Base-by-base conservation (phyloP, 2,888 invertebrate species). In the Lathronympha strigana region DNA sequence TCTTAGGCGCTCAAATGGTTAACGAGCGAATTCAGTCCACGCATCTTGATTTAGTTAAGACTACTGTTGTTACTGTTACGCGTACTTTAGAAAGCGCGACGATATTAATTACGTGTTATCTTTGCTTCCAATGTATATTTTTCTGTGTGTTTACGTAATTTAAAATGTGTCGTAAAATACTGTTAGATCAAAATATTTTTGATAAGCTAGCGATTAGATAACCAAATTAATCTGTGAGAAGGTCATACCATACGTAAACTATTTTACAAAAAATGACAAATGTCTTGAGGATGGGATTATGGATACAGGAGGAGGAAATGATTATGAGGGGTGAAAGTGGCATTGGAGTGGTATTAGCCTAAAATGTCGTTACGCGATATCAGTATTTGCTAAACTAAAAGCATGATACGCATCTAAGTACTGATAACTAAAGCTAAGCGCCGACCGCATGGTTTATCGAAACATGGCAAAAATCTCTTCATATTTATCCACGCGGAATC, bases 351-450 rank as follows among this genome's bases (percentile, higher is more conserved):
- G 17, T 11, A 2, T 31, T 49, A 61, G 31, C 54, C 47, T 40
- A 61, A 45, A 53, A 61, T 54, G 60, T 23, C 47, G 49, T 63
- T 63, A 66, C 28, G 40, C 53, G 54, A 54, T 66, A 61, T 38
- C 53, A 47, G 54, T 66, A 66, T 66, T 54, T 66, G 54, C 60
- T 38, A 47, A 31, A 54, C 66, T 66, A 61, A 66, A 66, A 66
- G 66, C 66, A 61, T 61, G 66, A 66, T 61, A 61, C 54, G 60
- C 60, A 23, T 60, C 66, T 61, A 66, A n/a, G n/a, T n/a, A n/a
- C 51, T 53, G 58, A 60, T 64, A 57, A 63, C 64, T 60, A 47
- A 66, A 66, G 61, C 66, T 47, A 53, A 61, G 60, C 64, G 45
- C 53, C 64, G 58, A 53, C 53, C 51, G 60, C 47, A 47, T 31